Percentiles rank a stretch among this genome's conserved stretches.
Evolutionary conservation across 2,113 vertebrate genomes (phyloP).

Genomic region (Bufo gargarizans): DNA sequence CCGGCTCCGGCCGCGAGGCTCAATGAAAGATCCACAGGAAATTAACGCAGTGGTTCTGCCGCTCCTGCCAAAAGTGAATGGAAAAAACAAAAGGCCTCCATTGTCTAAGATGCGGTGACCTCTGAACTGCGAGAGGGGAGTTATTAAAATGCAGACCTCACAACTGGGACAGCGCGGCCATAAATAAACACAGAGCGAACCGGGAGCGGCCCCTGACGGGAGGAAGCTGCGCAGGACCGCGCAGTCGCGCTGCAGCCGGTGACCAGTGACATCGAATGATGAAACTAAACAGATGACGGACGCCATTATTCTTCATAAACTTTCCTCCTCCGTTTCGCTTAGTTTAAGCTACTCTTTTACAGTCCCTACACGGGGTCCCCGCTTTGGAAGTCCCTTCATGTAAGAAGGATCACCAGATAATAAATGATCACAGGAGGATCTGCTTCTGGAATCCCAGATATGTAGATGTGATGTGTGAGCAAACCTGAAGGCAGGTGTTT

Average conservation of each 20-base stretch:
- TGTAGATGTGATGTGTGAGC: background rate
- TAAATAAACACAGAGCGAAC: slow-evolving; percentile 10
- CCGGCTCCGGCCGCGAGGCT: slow-evolving; percentile 69
- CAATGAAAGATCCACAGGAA: slow-evolving; percentile 77
- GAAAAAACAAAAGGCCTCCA: slow-evolving; percentile 75
- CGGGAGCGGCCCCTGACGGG: background rate
- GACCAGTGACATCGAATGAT: too few relatives aligned
- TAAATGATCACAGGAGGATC: background rate
- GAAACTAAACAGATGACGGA: too few relatives aligned
- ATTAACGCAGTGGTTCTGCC: slow-evolving; percentile 73
- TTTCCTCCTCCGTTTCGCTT: background rate
- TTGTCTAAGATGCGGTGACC: slow-evolving; percentile 73
- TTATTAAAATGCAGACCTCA: slow-evolving; percentile 57
- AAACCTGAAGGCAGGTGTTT: background rate
- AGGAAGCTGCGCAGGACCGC: background rate
- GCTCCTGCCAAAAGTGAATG: slow-evolving; percentile 74
- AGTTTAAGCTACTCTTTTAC: background rate
- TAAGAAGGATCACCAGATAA: too few relatives aligned
- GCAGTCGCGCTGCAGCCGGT: background rate
- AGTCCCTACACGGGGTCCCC: background rate
- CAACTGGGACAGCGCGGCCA: slow-evolving; percentile 18
- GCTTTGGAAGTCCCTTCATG: background rate
- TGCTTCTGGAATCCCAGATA: background rate
- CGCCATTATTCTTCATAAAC: background rate
- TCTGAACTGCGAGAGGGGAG: slow-evolving; percentile 40